These are phyloP conservation scores for Heliconius melpomene DNA, from an alignment of 1,140 invertebrate species.

Conservation along the genomic window DNA sequence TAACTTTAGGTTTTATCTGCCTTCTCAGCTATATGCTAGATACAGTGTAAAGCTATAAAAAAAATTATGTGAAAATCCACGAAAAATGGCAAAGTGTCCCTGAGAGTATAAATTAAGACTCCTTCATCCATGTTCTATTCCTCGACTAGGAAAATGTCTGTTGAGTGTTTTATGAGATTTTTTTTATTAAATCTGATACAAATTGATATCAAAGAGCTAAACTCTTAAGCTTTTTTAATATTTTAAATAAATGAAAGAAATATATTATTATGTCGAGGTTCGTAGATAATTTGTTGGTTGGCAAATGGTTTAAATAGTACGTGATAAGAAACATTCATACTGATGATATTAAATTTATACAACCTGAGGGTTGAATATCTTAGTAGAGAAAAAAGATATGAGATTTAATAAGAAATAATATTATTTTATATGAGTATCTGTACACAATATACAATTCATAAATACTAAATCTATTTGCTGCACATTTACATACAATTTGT, in stretches of 20 bases:
- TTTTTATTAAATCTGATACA: no score
- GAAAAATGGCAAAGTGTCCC: no score
- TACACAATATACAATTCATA: background rate
- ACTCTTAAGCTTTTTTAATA: no score
- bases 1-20: no score
- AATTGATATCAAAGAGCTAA: no score
- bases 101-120: no score
- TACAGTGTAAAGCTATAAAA: no score
- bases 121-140: no score
- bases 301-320: background rate
- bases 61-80: no score
- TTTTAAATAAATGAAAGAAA: background rate
- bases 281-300: background rate
- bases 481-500: background rate
- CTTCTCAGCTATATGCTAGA: no score
- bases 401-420: background rate
- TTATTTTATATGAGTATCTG: background rate
- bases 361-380: background rate
- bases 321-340: background rate
- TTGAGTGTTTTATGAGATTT: no score
- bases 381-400: background rate
- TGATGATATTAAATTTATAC: background rate
- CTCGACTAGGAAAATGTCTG: no score
- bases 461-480: background rate
- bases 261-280: background rate